Conservation (phyloP, 2,888 invertebrate species). For the Cataglyphis livida region DNA sequence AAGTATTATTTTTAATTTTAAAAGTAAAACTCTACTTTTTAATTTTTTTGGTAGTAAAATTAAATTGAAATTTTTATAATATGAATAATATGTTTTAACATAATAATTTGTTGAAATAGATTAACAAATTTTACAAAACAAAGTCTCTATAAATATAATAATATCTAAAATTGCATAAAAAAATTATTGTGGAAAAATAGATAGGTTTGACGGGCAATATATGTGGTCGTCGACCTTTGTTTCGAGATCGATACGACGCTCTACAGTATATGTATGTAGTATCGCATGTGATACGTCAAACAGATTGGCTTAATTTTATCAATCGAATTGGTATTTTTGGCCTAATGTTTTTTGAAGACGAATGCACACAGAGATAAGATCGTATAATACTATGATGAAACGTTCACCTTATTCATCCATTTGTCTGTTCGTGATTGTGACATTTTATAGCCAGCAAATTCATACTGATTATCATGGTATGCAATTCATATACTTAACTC, state of each 20-base stretch:
- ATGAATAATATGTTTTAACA: not conserved
- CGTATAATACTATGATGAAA: slow-evolving; percentile 32
- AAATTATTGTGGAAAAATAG: slow-evolving; percentile 34
- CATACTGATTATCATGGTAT: slow-evolving; percentile 52
- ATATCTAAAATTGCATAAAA: slow-evolving; percentile 29
- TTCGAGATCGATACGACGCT: slow-evolving; percentile 52
- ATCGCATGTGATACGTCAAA: slow-evolving; percentile 7
- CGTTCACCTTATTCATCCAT: slow-evolving; percentile 28
- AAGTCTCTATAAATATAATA: slow-evolving; percentile 22
- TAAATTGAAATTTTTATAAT: slow-evolving; percentile 2
- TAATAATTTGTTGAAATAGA: not conserved
- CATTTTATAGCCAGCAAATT: slow-evolving; percentile 16
- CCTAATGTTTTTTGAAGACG: not conserved
- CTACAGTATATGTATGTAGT: not conserved
- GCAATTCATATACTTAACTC: slow-evolving; percentile 23
- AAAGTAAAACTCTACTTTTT: not conserved
- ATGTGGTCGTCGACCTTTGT: slow-evolving; percentile 50
- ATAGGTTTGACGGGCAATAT: slow-evolving; percentile 35
- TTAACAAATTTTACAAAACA: slow-evolving; percentile 13
- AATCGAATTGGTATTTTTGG: slow-evolving; percentile 8
- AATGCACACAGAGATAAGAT: slow-evolving; percentile 8
- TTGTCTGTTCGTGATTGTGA: slow-evolving; percentile 46
- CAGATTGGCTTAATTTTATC: slow-evolving; percentile 27
- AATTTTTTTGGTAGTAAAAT: not conserved
- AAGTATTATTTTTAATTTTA: not conserved